phyloP scores from a whole-genome alignment of 2,888 invertebrate species.

The Aphidoletes aphidimyza region DNA sequence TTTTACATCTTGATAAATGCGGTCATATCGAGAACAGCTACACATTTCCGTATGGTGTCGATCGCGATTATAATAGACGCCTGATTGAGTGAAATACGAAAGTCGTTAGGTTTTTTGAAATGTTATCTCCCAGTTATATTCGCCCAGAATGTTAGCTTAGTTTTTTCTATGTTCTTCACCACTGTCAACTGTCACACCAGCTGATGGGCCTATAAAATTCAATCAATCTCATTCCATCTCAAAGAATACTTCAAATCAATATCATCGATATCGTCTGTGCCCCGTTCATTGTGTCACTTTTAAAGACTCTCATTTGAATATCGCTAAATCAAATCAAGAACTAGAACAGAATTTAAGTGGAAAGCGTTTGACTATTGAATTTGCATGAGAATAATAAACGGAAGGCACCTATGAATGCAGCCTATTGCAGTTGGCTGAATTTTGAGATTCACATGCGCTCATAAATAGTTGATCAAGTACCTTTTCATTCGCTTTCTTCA shows the following conservation, averaged over 20 bases:
- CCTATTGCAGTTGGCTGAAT: neutral
- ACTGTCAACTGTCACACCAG: constrained; percentile 39
- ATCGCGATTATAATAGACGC: constrained; percentile 45
- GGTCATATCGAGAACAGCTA: neutral
- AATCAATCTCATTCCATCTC: neutral
- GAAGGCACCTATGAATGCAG: neutral
- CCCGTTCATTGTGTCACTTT: neutral
- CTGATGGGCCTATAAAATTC: constrained; percentile 16
- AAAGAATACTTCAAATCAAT: neutral
- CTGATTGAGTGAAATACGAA: constrained; percentile 1
- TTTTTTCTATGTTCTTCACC: neutral
- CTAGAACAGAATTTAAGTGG: neutral
- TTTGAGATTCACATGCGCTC: constrained; percentile 13
- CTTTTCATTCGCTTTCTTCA: neutral
- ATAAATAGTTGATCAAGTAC: neutral
- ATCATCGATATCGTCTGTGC: neutral
- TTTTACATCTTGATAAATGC: neutral
- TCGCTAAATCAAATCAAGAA: neutral
- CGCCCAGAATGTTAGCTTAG: neutral
- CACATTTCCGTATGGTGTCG: constrained; percentile 41
- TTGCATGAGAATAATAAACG: neutral
- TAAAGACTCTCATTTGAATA: constrained; percentile 14
- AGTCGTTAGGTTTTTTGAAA: neutral
- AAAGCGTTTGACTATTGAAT: neutral
- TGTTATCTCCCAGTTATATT: neutral